Evolutionary conservation across 2,113 vertebrate genomes (phyloP), one percentile per base, ranked within the genome.

Genomic region (Paedocypris sp.): DNA sequence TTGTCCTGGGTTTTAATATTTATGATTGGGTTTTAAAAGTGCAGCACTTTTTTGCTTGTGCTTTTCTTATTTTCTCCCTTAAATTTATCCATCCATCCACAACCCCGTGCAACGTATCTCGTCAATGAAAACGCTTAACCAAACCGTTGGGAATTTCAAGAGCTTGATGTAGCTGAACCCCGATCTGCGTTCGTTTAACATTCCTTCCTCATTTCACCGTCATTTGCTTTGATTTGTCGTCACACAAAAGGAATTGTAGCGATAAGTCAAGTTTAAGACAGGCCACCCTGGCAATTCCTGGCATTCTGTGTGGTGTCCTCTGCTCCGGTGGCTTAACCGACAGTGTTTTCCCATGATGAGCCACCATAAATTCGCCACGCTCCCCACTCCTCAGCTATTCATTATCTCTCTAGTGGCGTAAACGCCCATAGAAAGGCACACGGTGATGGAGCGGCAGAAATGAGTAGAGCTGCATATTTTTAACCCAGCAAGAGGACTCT

Each of bases 171-270:
- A 47, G 41, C 10, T 33, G 2, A 16, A 67, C 63, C 64, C 41
- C 60, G 59, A 42, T 67, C 63, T 62, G 50, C 39, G 22, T 71
- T 64, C 29, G 11, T 49, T 71, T 53, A 49, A 47, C 60, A 63
- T 51, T 59, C 51, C 46, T 60, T 25, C 16, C 35, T 46, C 11
- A 9, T 64, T 56, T 48, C 23, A 36, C 42, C 45, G 11, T 49
- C 32, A 39, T 49, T 52, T 46, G 16, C 25, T 4, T 54, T 31
- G 10, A 16, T 1, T 42, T 36, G 49, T 72, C 42, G 35, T 52
- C 42, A 49, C 32, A 16, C 31, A 10, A 9, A 29, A 54, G 60
- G 36, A 60, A 51, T 67, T 8, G 15, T 32, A 23, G 19, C 31
- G 35, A 31, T 50, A 28, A 53, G 38, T 50, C 41, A 45, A 29